phyloP scores from a whole-genome alignment of 2,113 vertebrate species.

The Peromyscus polionotus region DNA sequence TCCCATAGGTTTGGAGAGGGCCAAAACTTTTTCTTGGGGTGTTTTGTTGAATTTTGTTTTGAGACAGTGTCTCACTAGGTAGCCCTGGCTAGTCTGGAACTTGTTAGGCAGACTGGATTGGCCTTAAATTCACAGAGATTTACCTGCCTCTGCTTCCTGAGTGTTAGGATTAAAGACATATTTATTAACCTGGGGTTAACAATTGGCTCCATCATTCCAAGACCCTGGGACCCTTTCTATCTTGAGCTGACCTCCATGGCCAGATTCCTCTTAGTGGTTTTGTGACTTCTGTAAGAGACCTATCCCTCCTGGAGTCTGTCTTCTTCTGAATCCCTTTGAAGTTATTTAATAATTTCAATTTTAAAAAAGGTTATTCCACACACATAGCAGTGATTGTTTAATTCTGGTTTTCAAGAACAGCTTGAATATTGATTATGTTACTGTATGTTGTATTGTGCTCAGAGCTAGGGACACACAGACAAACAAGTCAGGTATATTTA shows the following conservation, averaged over 20 bases:
- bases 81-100: not conserved
- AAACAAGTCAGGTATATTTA: not conserved
- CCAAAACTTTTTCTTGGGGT: not conserved
- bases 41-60: not conserved
- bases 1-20: not conserved
- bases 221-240: not conserved
- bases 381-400: not conserved
- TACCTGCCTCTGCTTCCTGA: not conserved
- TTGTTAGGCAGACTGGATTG: not conserved
- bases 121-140: not conserved
- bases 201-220: not conserved
- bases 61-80: not conserved
- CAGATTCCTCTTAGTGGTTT: not conserved
- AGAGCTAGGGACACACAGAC: not conserved
- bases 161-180: not conserved
- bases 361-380: not conserved
- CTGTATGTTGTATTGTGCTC: not conserved
- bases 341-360: not conserved
- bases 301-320: not conserved
- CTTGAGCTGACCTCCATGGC: not conserved
- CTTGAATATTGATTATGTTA: not conserved
- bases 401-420: not conserved
- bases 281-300: not conserved
- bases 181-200: not conserved
- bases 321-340: conserved; percentile 39